phyloP scores from a whole-genome alignment of 2,113 vertebrate genomes.

The Polyodon spathula region DNA sequence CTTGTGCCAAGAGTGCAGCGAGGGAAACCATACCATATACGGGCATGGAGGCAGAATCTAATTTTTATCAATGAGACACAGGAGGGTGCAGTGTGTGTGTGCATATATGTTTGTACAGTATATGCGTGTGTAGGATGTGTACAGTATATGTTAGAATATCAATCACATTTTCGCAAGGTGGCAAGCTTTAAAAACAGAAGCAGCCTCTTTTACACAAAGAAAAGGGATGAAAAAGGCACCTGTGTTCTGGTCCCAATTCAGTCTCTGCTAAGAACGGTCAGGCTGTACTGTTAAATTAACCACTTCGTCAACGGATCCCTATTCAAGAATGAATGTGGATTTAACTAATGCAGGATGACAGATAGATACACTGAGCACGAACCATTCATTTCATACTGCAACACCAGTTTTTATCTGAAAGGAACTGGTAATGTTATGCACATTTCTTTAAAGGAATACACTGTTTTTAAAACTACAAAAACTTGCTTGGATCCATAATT shows the following conservation, averaged over 20 bases:
- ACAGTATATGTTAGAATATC: constrained; percentile 17
- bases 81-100: constrained; percentile 30
- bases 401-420: too few relatives aligned
- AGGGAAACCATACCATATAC: constrained; percentile 97
- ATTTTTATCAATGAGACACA: constrained; percentile 89
- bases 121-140: constrained; percentile 19
- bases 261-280: not conserved
- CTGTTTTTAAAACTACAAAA: too few relatives aligned
- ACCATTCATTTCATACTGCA: too few relatives aligned
- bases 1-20: constrained; percentile 69
- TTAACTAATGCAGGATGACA: too few relatives aligned
- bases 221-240: constrained; percentile 19
- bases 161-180: too few relatives aligned
- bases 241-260: constrained; percentile 10
- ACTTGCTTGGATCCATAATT: too few relatives aligned
- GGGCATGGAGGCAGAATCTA: constrained; percentile 86
- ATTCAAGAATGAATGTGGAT: not conserved
- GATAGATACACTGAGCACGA: too few relatives aligned
- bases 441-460: too few relatives aligned
- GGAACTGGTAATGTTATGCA: too few relatives aligned
- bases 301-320: not conserved
- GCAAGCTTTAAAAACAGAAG: not conserved
- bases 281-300: not conserved
- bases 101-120: constrained; percentile 35
- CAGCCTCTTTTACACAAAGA: constrained; percentile 26